A percentile compares a stretch with the other conserved stretches of the same genome.
phyloP scores from a whole-genome alignment of 2,797 vertebrate species.

The Cyclopterus lumpus region DNA sequence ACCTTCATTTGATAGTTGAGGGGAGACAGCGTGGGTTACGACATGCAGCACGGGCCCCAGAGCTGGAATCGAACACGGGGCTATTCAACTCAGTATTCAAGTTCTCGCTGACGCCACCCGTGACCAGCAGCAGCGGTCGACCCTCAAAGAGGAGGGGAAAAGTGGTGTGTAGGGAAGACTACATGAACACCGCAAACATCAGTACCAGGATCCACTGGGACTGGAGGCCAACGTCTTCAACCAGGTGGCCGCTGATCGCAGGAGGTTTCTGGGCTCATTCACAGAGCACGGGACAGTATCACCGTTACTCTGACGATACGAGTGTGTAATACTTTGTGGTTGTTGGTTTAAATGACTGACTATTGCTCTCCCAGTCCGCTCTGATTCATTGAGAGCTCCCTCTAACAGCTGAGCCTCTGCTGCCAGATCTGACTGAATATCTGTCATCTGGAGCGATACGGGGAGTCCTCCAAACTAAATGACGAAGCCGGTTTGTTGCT shows the following conservation, averaged over 20 bases:
- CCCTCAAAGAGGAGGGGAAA: not conserved
- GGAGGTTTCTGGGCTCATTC: not conserved
- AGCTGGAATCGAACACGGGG: not conserved
- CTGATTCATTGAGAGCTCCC: not conserved
- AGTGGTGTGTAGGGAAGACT: not conserved
- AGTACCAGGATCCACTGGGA: not conserved
- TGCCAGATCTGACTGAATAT: not conserved
- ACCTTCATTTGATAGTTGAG: not conserved
- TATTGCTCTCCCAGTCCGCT: too few species aligned
- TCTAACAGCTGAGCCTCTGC: not conserved
- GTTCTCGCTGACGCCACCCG: not conserved
- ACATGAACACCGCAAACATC: not conserved
- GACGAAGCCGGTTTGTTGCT: not conserved
- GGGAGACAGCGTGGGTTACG: not conserved
- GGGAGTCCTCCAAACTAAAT: not conserved
- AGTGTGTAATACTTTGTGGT: not conserved
- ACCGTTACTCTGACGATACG: not conserved
- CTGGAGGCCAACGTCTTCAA: not conserved
- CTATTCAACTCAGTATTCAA: not conserved
- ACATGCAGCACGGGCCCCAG: not conserved
- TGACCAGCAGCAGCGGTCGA: not conserved
- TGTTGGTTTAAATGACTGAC: not conserved
- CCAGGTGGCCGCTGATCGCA: not conserved
- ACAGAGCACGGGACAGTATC: not conserved
- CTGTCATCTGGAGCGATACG: not conserved